Base-by-base conservation (phyloP, 2,888 invertebrate species). In the Myopa testacea region DNA sequence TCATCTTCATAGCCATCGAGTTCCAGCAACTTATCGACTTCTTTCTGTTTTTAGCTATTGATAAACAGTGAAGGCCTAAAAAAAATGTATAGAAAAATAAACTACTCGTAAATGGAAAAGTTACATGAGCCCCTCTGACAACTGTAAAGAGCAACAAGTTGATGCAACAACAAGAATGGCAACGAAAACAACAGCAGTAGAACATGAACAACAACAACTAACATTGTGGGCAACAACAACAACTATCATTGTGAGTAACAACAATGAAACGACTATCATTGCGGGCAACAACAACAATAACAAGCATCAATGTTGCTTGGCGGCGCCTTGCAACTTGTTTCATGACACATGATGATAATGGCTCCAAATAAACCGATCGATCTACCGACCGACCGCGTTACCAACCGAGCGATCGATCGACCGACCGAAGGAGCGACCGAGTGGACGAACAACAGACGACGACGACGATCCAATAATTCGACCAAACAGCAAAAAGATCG, bases 271-370 rank as follows among this genome's bases (percentile, higher is more conserved):
- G 3, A 14, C 50, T 14, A 50, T 14, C 8, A 50, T 14, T 50
- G 14, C 1, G 1, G 14, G 14, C 26, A 55, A 38, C 60, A 77
- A 50, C 72, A 67, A 50, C 60, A 67, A 55, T 4, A 60, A 14
- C 34, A 74, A 16, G 45, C 79, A 81, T 81, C 80, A 80, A 78
- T 84, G 81, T 82, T 82, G 34, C 69, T 69, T 81, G 84, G 83
- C 87, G 87, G 87, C 85, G 87, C 86, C 85, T 87, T 87, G 82
- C 83, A 87, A 86, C 87, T 86, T 85, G 86, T 84, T 84, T 85
- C 37, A 87, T 87, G 87, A 87, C 87, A 87, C 87, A 87, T 87
- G 87, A 86, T 84, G 84, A 84, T 81, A 82, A 84, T 86, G 84
- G 75, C 68, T 60, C 40, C 75, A 68, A 75, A 75, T 50, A 69